Conservation (phyloP, 2,888 invertebrate species). For the Cantharis rufa region DNA sequence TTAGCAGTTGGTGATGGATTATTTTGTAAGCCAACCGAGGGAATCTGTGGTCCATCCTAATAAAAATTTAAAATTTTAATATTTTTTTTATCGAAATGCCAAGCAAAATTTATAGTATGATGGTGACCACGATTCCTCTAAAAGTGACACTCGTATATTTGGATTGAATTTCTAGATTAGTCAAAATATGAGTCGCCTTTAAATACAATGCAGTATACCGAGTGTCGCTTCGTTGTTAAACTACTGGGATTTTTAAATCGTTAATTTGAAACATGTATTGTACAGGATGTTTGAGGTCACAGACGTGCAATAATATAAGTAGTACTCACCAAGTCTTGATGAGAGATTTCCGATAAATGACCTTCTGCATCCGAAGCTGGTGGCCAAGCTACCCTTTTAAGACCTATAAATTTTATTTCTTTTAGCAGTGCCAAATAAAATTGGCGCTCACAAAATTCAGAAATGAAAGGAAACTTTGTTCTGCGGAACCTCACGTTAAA, state of each 20-base stretch:
- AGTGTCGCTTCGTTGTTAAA: not conserved
- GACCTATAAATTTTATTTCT: constrained; percentile 58
- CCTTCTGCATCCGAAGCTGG: constrained; percentile 71
- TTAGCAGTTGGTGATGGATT: constrained; percentile 31
- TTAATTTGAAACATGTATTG: not conserved
- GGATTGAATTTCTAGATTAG: not conserved
- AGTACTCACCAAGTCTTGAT: constrained; percentile 21
- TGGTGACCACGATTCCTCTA: constrained; percentile 22
- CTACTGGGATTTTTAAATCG: not conserved
- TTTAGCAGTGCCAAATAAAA: not conserved
- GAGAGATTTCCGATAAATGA: constrained; percentile 51
- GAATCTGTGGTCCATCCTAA: constrained; percentile 52
- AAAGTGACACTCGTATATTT: not conserved
- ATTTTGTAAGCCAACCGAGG: constrained; percentile 43
- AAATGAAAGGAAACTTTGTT: not conserved
- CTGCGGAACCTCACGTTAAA: not conserved
- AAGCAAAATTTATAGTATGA: not conserved
- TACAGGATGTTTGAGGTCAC: not conserved
- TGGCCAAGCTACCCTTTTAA: constrained; percentile 88
- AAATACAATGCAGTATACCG: not conserved
- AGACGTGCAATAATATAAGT: not conserved
- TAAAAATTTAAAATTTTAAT: constrained; percentile 24
- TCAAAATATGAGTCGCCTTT: not conserved
- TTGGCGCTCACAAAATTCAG: not conserved
- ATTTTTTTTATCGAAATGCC: not conserved